Percentiles rank a stretch among this genome's conserved stretches.
Evolutionary conservation across 2,888 invertebrate genomes (phyloP).

Genomic region (Antheraea assamensis): DNA sequence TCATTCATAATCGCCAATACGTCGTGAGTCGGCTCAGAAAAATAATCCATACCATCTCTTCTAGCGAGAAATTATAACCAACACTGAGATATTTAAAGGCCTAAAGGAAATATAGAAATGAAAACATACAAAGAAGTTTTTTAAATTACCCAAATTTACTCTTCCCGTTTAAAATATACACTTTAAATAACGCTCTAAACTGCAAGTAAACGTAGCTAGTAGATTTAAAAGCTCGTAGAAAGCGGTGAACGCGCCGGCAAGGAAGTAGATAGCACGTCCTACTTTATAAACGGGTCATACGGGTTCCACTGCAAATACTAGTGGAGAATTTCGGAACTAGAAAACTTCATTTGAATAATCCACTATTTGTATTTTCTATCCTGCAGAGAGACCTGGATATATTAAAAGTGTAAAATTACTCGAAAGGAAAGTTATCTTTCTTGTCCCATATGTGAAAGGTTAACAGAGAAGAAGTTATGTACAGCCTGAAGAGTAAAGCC

Average conservation of each 20-base stretch:
- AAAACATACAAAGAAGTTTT: neutral
- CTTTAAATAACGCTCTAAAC: conserved; percentile 6
- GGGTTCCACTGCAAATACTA: conserved; percentile 18
- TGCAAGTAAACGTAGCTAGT: neutral
- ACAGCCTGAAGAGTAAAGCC: neutral
- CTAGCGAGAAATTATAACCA: neutral
- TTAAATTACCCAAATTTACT: neutral
- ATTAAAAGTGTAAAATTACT: neutral
- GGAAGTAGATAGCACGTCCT: conserved; percentile 28
- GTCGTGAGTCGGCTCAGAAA: neutral
- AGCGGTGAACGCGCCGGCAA: conserved; percentile 22
- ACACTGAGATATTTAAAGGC: too few species aligned
- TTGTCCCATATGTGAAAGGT: neutral
- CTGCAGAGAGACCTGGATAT: neutral
- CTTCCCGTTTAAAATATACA: neutral
- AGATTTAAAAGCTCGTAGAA: conserved; percentile 35
- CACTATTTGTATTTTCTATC: neutral
- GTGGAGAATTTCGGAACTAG: conserved; percentile 7
- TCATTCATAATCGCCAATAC: neutral
- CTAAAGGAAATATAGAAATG: neutral
- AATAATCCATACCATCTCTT: neutral
- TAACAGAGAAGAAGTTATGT: neutral
- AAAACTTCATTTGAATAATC: conserved; percentile 10
- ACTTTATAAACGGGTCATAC: conserved; percentile 25
- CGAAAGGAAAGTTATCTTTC: neutral